Conservation (phyloP, 2,888 invertebrate genomes). For the Aporophyla nigra region DNA sequence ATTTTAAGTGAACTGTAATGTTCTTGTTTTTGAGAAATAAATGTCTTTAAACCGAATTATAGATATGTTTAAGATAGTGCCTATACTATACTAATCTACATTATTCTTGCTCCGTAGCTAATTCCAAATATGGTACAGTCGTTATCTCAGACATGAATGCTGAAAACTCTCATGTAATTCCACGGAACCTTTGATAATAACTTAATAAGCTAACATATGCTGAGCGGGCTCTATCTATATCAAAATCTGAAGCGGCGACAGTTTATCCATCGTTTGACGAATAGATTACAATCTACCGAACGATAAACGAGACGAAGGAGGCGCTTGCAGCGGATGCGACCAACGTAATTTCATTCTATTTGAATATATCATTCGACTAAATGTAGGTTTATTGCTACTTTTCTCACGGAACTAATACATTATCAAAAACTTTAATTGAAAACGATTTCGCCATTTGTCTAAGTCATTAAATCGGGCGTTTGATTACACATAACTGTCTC, state of each 20-base stretch:
- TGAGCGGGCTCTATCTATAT: conserved; percentile 75
- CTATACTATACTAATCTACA: background rate
- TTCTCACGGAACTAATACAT: conserved; percentile 91
- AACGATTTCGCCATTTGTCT: conserved; percentile 88
- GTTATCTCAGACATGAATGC: conserved; percentile 50
- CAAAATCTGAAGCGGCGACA: conserved; percentile 78
- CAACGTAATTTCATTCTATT: conserved; percentile 89
- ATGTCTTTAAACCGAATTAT: too few relatives aligned
- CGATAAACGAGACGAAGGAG: conserved; percentile 83
- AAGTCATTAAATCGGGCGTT: conserved; percentile 80
- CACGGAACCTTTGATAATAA: conserved; percentile 69
- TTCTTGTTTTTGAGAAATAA: too few relatives aligned
- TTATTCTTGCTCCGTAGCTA: conserved; percentile 29
- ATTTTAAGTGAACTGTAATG: too few relatives aligned
- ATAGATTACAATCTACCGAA: conserved; percentile 85
- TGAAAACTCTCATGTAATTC: conserved; percentile 61
- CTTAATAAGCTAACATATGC: conserved; percentile 73
- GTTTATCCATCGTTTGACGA: conserved; percentile 86
- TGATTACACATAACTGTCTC: conserved; percentile 76
- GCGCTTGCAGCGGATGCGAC: conserved; percentile 88
- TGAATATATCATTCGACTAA: conserved; percentile 89
- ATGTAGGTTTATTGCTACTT: conserved; percentile 91
- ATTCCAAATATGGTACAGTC: conserved; percentile 48
- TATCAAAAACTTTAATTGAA: conserved; percentile 88
- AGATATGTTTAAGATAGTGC: background rate